Evolutionary conservation across 2,888 invertebrate genomes (phyloP).

Genomic region (Beris chalybata): DNA sequence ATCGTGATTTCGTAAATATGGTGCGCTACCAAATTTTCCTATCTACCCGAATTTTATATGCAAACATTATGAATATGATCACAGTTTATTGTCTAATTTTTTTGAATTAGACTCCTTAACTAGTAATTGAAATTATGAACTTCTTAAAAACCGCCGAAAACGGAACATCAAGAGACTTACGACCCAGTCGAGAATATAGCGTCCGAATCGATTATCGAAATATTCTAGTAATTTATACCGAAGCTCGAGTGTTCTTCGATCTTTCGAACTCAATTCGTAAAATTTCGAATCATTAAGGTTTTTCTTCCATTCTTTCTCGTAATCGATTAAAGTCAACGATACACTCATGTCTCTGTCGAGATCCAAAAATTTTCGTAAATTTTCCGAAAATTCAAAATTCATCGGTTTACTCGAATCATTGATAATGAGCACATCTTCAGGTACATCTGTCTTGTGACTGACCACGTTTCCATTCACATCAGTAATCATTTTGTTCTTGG

Average conservation of each 20-base stretch:
- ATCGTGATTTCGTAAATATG: not conserved
- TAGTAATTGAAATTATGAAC: not conserved
- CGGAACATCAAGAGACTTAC: conserved; percentile 15
- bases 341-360: not conserved
- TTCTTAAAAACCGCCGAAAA: not conserved
- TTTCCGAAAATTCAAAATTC: not conserved
- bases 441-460: not conserved
- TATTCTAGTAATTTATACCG: not conserved
- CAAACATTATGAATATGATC: not conserved
- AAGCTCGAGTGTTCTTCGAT: conserved; percentile 9
- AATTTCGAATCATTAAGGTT: conserved; percentile 37
- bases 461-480: conserved; percentile 15
- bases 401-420: conserved; percentile 2
- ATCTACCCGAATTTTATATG: not conserved
- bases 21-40: not conserved
- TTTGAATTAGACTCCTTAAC: not conserved
- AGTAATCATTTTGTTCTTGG: conserved; percentile 27
- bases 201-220: conserved; percentile 2
- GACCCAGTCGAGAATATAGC: conserved; percentile 17
- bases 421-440: conserved; percentile 3
- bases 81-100: not conserved
- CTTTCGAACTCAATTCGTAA: conserved; percentile 18
- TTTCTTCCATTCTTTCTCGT: conserved; percentile 32
- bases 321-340: conserved; percentile 24
- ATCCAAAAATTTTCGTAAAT: conserved; percentile 6